Percentiles rank a stretch among this genome's conserved stretches.
These are phyloP conservation scores for Phaetusa simplex DNA, from an alignment of 2,113 vertebrate genomes.

Conservation along the genomic window DNA sequence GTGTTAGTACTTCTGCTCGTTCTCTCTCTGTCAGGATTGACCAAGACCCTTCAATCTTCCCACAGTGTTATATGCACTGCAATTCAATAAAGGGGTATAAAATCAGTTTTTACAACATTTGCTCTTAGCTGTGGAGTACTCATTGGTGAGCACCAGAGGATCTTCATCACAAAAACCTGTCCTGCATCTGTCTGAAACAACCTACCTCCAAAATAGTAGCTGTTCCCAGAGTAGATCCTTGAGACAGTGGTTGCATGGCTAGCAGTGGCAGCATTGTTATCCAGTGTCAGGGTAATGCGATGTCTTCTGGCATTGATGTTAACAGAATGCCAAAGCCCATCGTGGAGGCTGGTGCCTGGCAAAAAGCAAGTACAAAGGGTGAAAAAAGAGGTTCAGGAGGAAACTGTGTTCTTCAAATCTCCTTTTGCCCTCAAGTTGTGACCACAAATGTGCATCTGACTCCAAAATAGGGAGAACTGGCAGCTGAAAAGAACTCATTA, in stretches of 20 bases:
- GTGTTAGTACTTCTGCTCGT: background rate
- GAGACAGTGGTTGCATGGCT: slow-evolving; percentile 76
- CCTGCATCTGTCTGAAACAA: background rate
- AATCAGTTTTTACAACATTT: background rate
- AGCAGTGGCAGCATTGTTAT: slow-evolving; percentile 79
- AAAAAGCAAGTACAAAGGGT: background rate
- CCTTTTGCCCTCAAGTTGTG: background rate
- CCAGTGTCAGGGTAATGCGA: slow-evolving; percentile 84
- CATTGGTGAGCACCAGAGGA: background rate
- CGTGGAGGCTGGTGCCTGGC: slow-evolving; percentile 84
- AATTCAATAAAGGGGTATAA: background rate
- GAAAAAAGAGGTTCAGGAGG: background rate
- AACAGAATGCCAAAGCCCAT: slow-evolving; percentile 93
- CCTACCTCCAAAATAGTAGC: slow-evolving; percentile 91
- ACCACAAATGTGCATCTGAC: background rate
- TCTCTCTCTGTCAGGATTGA: background rate
- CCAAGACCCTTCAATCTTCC: background rate
- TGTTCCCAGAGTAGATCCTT: slow-evolving; percentile 82
- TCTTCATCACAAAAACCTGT: too few species aligned
- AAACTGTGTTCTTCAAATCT: background rate
- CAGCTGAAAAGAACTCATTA: background rate
- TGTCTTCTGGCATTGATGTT: slow-evolving; percentile 82
- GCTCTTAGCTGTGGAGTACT: background rate
- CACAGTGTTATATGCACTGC: background rate
- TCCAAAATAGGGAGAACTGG: background rate